Evolutionary conservation across 2,113 vertebrate genomes (phyloP), one percentile per base, ranked within the genome.

Genomic region (Takifugu flavidus): DNA sequence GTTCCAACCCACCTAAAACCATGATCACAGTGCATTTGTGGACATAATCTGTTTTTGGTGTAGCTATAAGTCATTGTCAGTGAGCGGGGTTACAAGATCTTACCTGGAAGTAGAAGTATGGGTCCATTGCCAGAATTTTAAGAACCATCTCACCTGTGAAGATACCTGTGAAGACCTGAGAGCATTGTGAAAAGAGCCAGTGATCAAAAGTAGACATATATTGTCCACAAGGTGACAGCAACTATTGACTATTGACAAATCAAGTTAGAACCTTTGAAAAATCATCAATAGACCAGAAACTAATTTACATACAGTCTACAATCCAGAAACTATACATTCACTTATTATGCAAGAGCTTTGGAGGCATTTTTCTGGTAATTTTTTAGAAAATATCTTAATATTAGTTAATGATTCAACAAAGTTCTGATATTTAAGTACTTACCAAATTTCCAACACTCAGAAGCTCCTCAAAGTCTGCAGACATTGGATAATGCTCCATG

Each of bases 401-500:
- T 11, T 1, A 39, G 7, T 11, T 10, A 39, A 39, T 39, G 34
- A 39, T 39, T 39, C 34, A 39, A 39, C 34, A 47, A 13, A 47
- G 5, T 47, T n/a, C 14, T 45, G 51, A 53, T 53, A 6, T 10
- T 6, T 47, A 14, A 4, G 56, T 12, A 59, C 91, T 88, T 88
- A 98, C 96, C 93, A 96, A 86, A 70, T 96, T 96, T 29, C 95
- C 96, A 13, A 93, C 77, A 0, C 20, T 50, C 61, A 99, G 88
- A 62, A 96, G 89, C 0, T 89, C 25, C 56, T 95, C 92, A 0
- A 98, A 98, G 3, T 91, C 67, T 2, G 74, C 52, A 0, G 92
- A 92, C 95, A 98, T 96, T 13, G 95, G 96, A 51, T 95, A 99
- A 28, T 99, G 95, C 66, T 98, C 96, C 95, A 98, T 97, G 72